Conservation (phyloP, 2,888 invertebrate species). For the Petrolisthes cinctipes region DNA sequence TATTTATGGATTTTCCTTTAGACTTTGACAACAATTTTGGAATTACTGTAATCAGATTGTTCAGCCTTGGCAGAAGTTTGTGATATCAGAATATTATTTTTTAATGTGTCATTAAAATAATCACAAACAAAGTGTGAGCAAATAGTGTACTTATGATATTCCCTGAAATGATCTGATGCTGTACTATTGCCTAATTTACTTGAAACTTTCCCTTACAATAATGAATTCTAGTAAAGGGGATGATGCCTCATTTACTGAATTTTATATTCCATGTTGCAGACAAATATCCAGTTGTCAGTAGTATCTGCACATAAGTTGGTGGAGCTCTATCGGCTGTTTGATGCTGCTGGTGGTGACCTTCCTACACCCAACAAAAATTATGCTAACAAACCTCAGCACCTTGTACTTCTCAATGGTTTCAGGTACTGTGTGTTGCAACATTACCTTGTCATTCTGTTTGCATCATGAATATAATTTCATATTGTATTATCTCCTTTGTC, state of each 20-base stretch:
- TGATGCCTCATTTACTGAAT: not conserved
- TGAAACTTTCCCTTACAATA: not conserved
- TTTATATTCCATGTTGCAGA: slow-evolving; percentile 20
- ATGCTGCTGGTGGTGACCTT: slow-evolving; percentile 89
- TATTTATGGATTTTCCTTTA: too few relatives aligned
- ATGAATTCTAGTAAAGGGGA: not conserved
- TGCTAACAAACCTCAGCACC: slow-evolving; percentile 87
- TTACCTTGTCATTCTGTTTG: not conserved
- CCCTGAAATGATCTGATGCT: not conserved
- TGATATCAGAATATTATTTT: too few relatives aligned
- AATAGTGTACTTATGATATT: not conserved
- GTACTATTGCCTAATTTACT: not conserved
- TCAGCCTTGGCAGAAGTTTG: too few relatives aligned
- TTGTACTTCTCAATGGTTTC: slow-evolving; percentile 80
- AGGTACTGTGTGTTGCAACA: slow-evolving; percentile 36
- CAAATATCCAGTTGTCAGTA: slow-evolving; percentile 85
- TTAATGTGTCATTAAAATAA: too few relatives aligned
- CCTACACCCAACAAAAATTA: slow-evolving; percentile 88
- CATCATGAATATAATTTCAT: not conserved
- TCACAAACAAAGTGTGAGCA: too few relatives aligned
- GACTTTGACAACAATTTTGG: too few relatives aligned
- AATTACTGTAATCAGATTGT: too few relatives aligned
- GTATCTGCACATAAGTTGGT: slow-evolving; percentile 91
- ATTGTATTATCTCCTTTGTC: too few relatives aligned
- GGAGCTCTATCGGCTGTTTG: slow-evolving; percentile 86